Evolutionary conservation across 2,113 vertebrate genomes (phyloP), one percentile per base, ranked within the genome.

Genomic region (Menura novaehollandiae): DNA sequence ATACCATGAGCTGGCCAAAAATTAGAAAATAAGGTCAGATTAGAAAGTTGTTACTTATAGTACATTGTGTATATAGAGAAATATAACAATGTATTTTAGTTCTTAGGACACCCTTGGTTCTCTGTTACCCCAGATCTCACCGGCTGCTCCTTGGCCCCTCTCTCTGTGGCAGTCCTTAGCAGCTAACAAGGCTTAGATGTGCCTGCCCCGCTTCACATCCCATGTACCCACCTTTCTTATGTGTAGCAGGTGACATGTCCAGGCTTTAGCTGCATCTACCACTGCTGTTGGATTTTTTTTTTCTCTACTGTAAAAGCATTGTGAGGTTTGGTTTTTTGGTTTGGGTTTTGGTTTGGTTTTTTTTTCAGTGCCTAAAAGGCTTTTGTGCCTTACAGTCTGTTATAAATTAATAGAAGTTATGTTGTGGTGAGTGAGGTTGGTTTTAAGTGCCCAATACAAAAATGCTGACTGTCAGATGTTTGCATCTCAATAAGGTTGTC

Each of bases 401-500:
- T 97, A 97, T 37, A 96, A 76, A 97, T 98, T 97, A 98, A 98
- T 92, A 94, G 80, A 82, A 95, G 82, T 84, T 95, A 97, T 94
- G 88, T 91, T 97, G 97, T 95, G 85, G 92, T 97, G 91, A 97
- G 66, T 80, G 91, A 94, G 89, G 80, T 81, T 78, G 93, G 95
- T 95, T 93, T 96, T 88, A 91, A 97, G 95, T 95, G 75, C 85
- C 88, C 93, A 93, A 37, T 91, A 63, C 89, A 91, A 95, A 97
- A 97, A 95, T 91, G 96, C 96, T 98, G 97, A 97, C 96, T 97
- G 95, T 97, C 56, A 92, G 89, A 96, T 95, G 84, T 97, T 97
- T 97, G 95, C 86, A 95, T 96, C 84, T 97, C 93, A 96, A 26
- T 94, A 86, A 95, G 74, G 71, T 75, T 97, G 94, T 96, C 95